A percentile compares a stretch with the other conserved stretches of the same genome.
phyloP scores from a whole-genome alignment of 2,113 vertebrate species.

The Numenius arquata region DNA sequence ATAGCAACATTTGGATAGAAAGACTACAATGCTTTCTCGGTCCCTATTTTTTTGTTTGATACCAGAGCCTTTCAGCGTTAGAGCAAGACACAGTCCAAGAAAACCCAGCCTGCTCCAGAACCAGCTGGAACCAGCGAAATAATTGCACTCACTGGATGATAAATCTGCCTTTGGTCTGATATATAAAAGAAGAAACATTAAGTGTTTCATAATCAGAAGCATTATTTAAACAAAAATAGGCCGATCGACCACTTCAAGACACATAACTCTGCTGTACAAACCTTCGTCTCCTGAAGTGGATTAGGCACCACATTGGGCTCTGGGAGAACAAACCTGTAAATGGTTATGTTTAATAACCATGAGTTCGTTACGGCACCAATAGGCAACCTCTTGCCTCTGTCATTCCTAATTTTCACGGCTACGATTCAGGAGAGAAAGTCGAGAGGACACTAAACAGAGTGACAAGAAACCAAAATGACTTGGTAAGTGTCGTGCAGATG shows the following conservation, averaged over 20 bases:
- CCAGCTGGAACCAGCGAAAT: constrained; percentile 51
- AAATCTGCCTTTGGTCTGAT: constrained; percentile 20
- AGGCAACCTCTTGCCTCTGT: neutral
- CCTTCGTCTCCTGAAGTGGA: neutral
- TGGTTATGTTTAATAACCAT: neutral
- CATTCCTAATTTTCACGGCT: neutral
- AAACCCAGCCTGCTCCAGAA: constrained; percentile 45
- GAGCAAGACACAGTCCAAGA: constrained; percentile 43
- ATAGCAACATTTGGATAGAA: constrained; percentile 61
- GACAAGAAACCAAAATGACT: neutral
- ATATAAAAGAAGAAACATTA: neutral
- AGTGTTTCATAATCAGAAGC: neutral
- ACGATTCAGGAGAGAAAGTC: neutral
- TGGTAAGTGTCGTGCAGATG: neutral
- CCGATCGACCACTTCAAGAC: neutral
- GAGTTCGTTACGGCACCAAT: neutral
- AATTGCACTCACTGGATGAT: neutral
- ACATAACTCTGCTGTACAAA: neutral
- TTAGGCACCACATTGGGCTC: neutral
- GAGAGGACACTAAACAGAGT: neutral
- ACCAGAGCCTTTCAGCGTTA: constrained; percentile 56
- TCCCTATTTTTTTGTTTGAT: neutral
- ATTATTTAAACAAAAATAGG: neutral
- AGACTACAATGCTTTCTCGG: neutral
- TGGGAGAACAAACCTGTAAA: neutral